Percentiles rank a stretch among this genome's conserved stretches.
phyloP scores from a whole-genome alignment of 2,113 vertebrate species.

The Rhinichthys klamathensis region DNA sequence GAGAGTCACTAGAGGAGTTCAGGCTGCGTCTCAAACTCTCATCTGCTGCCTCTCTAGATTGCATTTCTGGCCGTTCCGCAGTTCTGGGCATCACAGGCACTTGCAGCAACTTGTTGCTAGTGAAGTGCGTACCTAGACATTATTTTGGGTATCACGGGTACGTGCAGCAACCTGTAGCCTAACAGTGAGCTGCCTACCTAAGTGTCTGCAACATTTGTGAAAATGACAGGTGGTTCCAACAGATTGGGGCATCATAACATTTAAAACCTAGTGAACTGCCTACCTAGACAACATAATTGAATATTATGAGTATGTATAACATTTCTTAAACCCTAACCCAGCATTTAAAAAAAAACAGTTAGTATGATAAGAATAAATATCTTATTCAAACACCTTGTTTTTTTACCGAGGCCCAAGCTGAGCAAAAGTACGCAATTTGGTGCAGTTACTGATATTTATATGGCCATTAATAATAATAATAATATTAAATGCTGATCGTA shows the following conservation, averaged over 20 bases:
- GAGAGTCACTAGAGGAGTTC: slow-evolving; percentile 66
- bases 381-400: too few relatives aligned
- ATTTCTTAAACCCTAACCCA: too few relatives aligned
- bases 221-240: not conserved
- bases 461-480: not conserved
- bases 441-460: not conserved
- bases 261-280: not conserved
- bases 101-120: not conserved
- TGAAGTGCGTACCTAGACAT: not conserved
- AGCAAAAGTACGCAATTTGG: too few relatives aligned
- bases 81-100: not conserved
- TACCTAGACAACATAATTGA: not conserved
- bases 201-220: not conserved
- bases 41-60: slow-evolving; percentile 3
- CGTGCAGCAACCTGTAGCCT: not conserved
- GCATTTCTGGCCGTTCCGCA: not conserved
- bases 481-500: not conserved
- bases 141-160: not conserved
- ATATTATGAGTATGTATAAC: not conserved
- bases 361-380: too few relatives aligned
- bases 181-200: not conserved
- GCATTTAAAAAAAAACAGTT: too few relatives aligned
- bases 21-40: slow-evolving; percentile 21
- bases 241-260: not conserved
- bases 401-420: too few relatives aligned